Percentiles rank a stretch among this genome's conserved stretches.
phyloP scores from a whole-genome alignment of 2,113 vertebrate genomes.

The Brachionichthys hirsutus region DNA sequence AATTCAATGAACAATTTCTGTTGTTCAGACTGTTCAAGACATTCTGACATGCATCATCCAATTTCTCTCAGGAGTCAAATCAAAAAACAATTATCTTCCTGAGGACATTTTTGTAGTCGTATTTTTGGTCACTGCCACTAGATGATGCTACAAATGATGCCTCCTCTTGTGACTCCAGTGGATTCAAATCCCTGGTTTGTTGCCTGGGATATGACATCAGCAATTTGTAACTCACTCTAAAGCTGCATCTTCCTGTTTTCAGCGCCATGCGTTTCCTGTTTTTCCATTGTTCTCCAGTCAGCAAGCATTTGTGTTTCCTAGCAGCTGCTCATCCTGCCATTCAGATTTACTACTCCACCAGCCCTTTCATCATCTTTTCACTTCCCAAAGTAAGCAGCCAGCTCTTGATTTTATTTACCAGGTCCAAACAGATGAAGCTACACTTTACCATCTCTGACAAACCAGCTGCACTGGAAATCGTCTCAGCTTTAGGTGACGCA shows the following conservation, averaged over 20 bases:
- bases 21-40: too few relatives aligned
- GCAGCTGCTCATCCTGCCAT: constrained; percentile 40
- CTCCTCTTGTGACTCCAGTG: not conserved
- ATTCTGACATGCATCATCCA: too few relatives aligned
- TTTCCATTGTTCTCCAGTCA: constrained; percentile 55
- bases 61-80: too few relatives aligned
- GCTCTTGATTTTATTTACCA: too few relatives aligned
- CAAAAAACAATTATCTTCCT: too few relatives aligned
- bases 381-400: too few relatives aligned
- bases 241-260: constrained; percentile 46
- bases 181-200: not conserved
- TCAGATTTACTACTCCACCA: constrained; percentile 37
- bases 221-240: not conserved
- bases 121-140: constrained; percentile 25
- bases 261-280: constrained; percentile 54
- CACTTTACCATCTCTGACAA: too few relatives aligned
- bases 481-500: too few relatives aligned
- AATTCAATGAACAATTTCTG: too few relatives aligned
- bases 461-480: too few relatives aligned
- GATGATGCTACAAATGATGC: constrained; percentile 20
- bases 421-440: too few relatives aligned
- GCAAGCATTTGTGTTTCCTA: constrained; percentile 26
- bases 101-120: too few relatives aligned
- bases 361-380: not conserved
- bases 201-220: not conserved